These are phyloP conservation scores for Xiphias gladius DNA, from an alignment of 2,113 vertebrate genomes.

Conservation along the genomic window DNA sequence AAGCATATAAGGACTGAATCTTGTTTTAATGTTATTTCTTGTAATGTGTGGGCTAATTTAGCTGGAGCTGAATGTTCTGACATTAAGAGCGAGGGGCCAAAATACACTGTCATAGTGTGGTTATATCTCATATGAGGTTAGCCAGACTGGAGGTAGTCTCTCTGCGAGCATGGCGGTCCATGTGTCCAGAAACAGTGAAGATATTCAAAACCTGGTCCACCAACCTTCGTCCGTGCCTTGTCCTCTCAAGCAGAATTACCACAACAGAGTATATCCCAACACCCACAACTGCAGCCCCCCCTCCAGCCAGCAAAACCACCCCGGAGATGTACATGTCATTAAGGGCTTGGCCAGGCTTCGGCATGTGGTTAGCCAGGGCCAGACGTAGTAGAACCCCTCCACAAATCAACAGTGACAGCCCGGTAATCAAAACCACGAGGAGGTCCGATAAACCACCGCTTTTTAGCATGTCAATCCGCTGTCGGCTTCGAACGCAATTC, in stretches of 20 bases:
- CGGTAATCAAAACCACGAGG: slow-evolving; percentile 89
- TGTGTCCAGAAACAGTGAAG: slow-evolving; percentile 92
- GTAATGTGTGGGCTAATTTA: slow-evolving; percentile 34
- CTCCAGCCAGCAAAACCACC: slow-evolving; percentile 87
- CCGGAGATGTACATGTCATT: slow-evolving; percentile 94
- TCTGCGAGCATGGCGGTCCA: slow-evolving; percentile 81
- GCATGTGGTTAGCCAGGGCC: slow-evolving; percentile 88
- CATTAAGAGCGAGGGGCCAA: neutral
- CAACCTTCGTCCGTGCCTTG: slow-evolving; percentile 73
- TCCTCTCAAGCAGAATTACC: slow-evolving; percentile 79
- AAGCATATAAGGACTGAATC: slow-evolving; percentile 24
- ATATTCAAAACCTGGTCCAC: slow-evolving; percentile 82
- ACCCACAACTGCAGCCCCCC: slow-evolving; percentile 86
- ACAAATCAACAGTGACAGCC: slow-evolving; percentile 89
- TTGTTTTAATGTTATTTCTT: slow-evolving; percentile 8
- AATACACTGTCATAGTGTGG: neutral
- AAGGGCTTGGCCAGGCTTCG: slow-evolving; percentile 84
- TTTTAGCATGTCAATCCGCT: slow-evolving; percentile 91
- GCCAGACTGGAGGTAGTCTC: slow-evolving; percentile 95
- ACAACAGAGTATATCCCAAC: slow-evolving; percentile 87
- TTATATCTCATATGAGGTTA: slow-evolving; percentile 89
- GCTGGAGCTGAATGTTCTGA: slow-evolving; percentile 25
- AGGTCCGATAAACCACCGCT: slow-evolving; percentile 93
- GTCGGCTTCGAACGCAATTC: slow-evolving; percentile 94
- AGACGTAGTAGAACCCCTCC: slow-evolving; percentile 90